Base-by-base conservation (phyloP, 1,140 invertebrate genomes). In the Panulirus ornatus region DNA sequence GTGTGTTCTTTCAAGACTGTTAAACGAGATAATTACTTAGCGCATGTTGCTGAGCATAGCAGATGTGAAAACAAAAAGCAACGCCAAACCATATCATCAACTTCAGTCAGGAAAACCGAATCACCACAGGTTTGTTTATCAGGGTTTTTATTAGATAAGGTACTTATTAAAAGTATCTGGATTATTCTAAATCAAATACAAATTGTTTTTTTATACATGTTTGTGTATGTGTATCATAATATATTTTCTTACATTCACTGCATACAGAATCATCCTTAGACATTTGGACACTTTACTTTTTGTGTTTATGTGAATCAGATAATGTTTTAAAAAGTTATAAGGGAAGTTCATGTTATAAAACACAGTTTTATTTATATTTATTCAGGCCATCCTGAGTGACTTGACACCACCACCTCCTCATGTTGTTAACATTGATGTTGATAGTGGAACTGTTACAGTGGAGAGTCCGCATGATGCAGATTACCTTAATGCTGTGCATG, bases 1-100 rank as follows among this genome's bases (percentile, higher is more conserved):
- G 84, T 94, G 16, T 96, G 96, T 93, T 93, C 94, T 14, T 96
- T 95, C 93, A 94, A 94, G 92, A 95, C 95, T 8, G 95, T 96
- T 1, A 96, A 95, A 92, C 94, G 95, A 92, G 94, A 95, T 76
- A 94, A 93, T 79, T 96, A 94, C 91, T 91, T 94, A 42, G 94
- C 95, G 70, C 96, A 96, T 92, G 87, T 95, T 44, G 94, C 94
- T 71, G 94, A 95, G 92, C 96, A 96, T 91, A 94, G 95, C 91
- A 94, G 66, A 95, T 90, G 47, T 44, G 54, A 88, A 27, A 54
- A 30, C 66, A 84, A 54, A 70, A 54, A 81, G 44, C 34, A 44
- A 42, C 27, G 78, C 27, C 84, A 84, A 22, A 34, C 40, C 27
- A 34, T 36, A 14, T 76, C 47, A 1, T 34, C 89, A 38, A 22